These are phyloP conservation scores for Euthynnus affinis DNA, from an alignment of 2,797 vertebrate species.

Conservation along the genomic window DNA sequence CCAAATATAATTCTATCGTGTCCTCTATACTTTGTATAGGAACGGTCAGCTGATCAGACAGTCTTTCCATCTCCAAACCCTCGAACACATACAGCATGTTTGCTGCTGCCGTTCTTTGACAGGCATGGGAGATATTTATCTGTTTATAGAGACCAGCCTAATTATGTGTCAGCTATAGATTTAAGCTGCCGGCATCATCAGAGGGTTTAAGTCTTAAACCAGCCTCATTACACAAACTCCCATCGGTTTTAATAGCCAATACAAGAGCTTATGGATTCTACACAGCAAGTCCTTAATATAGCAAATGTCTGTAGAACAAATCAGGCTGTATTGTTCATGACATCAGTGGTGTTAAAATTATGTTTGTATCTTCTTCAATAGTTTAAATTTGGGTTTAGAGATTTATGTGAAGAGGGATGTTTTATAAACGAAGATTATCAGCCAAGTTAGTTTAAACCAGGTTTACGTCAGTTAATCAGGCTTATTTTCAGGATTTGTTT, in stretches of 20 bases:
- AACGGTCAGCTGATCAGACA: constrained; percentile 23
- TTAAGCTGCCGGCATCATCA: constrained; percentile 54
- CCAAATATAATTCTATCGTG: constrained; percentile 18
- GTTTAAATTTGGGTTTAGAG: background rate
- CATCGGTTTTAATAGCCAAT: constrained; percentile 62
- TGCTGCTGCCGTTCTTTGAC: constrained; percentile 36
- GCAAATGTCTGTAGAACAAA: constrained; percentile 28
- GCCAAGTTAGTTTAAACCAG: background rate
- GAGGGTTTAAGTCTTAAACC: constrained; percentile 67
- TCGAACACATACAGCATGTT: constrained; percentile 15
- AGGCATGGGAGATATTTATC: constrained; percentile 51
- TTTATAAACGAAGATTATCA: background rate
- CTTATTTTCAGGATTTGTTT: background rate
- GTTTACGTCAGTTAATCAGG: background rate
- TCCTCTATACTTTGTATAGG: background rate
- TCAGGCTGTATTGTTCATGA: constrained; percentile 9
- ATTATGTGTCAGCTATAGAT: constrained; percentile 68
- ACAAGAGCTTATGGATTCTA: constrained; percentile 53
- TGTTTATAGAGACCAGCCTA: constrained; percentile 54
- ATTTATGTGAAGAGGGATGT: no score
- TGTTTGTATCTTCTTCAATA: background rate
- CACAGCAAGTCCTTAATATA: constrained; percentile 16
- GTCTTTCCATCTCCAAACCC: background rate
- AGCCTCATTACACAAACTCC: constrained; percentile 68
- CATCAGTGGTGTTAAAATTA: background rate